phyloP scores from a whole-genome alignment of 2,888 invertebrate genomes.

The Julus scandinavius region DNA sequence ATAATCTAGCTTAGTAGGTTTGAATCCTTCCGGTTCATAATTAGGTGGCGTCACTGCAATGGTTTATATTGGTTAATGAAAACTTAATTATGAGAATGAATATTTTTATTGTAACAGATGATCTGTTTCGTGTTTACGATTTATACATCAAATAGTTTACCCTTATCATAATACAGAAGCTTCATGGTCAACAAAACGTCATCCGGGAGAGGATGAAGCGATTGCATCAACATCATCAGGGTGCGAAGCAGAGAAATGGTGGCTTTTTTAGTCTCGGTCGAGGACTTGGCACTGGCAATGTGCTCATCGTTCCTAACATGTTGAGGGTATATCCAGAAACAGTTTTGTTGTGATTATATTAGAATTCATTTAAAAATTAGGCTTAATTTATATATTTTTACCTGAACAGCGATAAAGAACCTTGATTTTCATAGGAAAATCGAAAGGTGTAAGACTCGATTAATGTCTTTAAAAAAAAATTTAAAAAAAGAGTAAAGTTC shows the following conservation, averaged over 20 bases:
- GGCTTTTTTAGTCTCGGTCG: conserved; percentile 64
- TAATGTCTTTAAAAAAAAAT: conserved; percentile 60
- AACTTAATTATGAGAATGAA: too few relatives aligned
- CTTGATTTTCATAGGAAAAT: conserved; percentile 63
- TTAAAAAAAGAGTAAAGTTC: neutral
- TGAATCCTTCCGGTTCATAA: conserved; percentile 68
- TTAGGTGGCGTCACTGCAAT: conserved; percentile 66
- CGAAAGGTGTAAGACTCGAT: conserved; percentile 65
- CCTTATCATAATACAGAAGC: conserved; percentile 67
- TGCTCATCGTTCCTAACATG: conserved; percentile 6
- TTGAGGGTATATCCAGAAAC: neutral
- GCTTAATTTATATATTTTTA: conserved; percentile 57
- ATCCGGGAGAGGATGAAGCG: conserved; percentile 65
- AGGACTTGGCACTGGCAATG: conserved; percentile 37
- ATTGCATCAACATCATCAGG: conserved; percentile 65
- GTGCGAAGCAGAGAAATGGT: conserved; percentile 66
- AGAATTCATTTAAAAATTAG: neutral
- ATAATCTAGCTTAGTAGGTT: conserved; percentile 62
- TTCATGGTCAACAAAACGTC: conserved; percentile 67
- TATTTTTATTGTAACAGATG: too few relatives aligned
- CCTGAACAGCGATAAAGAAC: conserved; percentile 3
- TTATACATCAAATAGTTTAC: conserved; percentile 52
- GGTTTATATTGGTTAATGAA: conserved; percentile 33
- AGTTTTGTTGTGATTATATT: neutral
- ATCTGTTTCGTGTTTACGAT: neutral